Conservation (phyloP, 1,140 invertebrate species). For the Drosophila melanica region DNA sequence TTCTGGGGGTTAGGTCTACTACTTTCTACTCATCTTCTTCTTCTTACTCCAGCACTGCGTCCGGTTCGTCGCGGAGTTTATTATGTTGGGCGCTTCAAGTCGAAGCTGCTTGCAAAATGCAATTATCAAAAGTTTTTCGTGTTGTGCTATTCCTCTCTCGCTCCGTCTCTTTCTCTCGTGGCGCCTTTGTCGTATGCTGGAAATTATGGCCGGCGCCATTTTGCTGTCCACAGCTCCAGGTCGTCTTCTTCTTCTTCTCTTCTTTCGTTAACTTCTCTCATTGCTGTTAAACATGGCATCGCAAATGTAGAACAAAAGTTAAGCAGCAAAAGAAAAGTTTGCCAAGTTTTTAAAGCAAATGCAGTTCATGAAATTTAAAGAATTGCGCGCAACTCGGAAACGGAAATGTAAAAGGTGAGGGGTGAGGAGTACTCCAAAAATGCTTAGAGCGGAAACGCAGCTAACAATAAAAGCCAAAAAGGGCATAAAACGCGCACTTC, state of each 20-base stretch:
- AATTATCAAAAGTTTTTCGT: conserved; percentile 75
- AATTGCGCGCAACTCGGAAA: conserved; percentile 20
- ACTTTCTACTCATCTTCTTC: background rate
- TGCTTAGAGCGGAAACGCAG: conserved; percentile 61
- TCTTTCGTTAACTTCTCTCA: conserved; percentile 13
- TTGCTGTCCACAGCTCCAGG: conserved; percentile 47
- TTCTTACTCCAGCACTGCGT: background rate
- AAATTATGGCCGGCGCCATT: conserved; percentile 64
- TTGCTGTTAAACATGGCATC: conserved; percentile 69
- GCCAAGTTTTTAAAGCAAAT: conserved; percentile 49
- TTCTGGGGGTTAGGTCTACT: conserved; percentile 14
- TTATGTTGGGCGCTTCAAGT: conserved; percentile 58
- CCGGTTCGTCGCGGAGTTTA: conserved; percentile 60
- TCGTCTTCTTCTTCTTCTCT: conserved; percentile 24
- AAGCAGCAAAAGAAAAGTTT: conserved; percentile 46
- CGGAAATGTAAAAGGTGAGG: conserved; percentile 50
- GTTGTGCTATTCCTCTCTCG: conserved; percentile 31
- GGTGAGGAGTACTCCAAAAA: conserved; percentile 26
- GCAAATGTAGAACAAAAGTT: conserved; percentile 66
- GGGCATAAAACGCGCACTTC: conserved; percentile 74
- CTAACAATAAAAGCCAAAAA: conserved; percentile 73
- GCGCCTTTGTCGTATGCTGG: conserved; percentile 43
- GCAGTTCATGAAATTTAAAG: conserved; percentile 24
- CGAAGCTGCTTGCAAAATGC: conserved; percentile 56
- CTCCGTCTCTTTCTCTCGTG: background rate